Evolutionary conservation across 2,113 vertebrate species (phyloP).

Genomic region (Anser cygnoides): DNA sequence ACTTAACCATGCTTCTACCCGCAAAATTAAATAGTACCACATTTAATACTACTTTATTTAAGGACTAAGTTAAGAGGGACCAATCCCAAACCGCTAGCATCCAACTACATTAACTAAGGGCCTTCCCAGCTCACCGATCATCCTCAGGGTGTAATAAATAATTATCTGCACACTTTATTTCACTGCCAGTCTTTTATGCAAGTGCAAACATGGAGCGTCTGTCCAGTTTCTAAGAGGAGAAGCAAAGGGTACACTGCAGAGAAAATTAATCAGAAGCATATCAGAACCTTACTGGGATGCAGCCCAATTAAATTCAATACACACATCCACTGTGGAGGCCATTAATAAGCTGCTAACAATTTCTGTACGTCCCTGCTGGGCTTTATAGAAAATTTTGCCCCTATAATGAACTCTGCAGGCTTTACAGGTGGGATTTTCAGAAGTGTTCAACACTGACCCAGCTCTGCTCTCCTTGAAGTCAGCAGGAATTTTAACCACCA

Average conservation of each 20-base stretch:
- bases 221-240: constrained; percentile 10
- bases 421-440: constrained; percentile 67
- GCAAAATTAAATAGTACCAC: not conserved
- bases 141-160: not conserved
- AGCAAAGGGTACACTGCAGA: not conserved
- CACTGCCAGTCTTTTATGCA: not conserved
- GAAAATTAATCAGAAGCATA: constrained; percentile 49
- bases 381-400: constrained; percentile 61
- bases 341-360: constrained; percentile 63
- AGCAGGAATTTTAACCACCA: constrained; percentile 47
- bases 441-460: constrained; percentile 35
- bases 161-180: constrained; percentile 48
- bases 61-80: not conserved
- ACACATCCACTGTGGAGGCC: constrained; percentile 33
- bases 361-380: constrained; percentile 52
- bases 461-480: constrained; percentile 50
- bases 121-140: not conserved
- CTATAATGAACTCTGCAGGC: constrained; percentile 56
- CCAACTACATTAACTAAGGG: not conserved
- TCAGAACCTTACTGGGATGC: constrained; percentile 47
- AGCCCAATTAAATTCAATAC: constrained; percentile 58
- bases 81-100: not conserved
- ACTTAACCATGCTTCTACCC: not conserved
- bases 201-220: not conserved
- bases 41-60: not conserved